Percentiles rank a stretch among this genome's conserved stretches.
Evolutionary conservation across 1,140 invertebrate genomes (phyloP).

Genomic region (Megalopta genalis): DNA sequence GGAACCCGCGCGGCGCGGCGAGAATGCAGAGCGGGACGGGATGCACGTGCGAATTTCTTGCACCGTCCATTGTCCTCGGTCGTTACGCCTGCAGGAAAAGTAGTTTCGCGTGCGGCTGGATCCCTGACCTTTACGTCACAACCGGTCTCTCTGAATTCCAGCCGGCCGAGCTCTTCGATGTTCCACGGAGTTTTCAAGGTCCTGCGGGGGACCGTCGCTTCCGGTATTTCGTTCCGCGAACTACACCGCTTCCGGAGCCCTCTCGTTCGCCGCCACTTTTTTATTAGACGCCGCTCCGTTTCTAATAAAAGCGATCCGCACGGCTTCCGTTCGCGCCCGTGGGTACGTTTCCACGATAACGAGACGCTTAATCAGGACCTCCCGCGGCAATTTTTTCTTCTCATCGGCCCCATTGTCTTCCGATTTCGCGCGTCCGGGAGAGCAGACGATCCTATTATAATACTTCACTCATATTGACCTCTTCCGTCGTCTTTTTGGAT

Average conservation of each 20-base stretch:
- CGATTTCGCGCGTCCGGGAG: no score
- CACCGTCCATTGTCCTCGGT: slow-evolving; percentile 1
- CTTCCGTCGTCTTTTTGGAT: no score
- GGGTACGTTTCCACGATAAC: not conserved
- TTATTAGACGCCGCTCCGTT: slow-evolving; percentile 11
- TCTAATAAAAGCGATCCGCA: slow-evolving; percentile 1
- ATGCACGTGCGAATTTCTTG: not conserved
- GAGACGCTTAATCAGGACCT: no score
- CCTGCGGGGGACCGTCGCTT: slow-evolving; percentile 36
- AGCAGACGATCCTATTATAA: no score
- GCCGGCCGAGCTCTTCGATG: slow-evolving; percentile 45
- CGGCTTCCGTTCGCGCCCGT: not conserved
- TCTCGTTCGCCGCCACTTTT: slow-evolving; percentile 6
- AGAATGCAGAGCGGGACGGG: not conserved
- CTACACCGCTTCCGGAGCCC: slow-evolving; percentile 34
- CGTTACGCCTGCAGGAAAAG: slow-evolving; percentile 40
- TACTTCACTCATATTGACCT: no score
- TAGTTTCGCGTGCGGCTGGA: slow-evolving; percentile 36
- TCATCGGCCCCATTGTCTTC: no score
- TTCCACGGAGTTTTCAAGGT: slow-evolving; percentile 12
- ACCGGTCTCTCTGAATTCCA: slow-evolving; percentile 56
- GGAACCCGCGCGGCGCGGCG: no score
- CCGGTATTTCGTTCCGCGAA: slow-evolving; percentile 53
- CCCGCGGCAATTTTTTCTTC: no score
- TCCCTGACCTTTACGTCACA: slow-evolving; percentile 67